phyloP scores from a whole-genome alignment of 2,113 vertebrate species.

The Brachirus orientalis region DNA sequence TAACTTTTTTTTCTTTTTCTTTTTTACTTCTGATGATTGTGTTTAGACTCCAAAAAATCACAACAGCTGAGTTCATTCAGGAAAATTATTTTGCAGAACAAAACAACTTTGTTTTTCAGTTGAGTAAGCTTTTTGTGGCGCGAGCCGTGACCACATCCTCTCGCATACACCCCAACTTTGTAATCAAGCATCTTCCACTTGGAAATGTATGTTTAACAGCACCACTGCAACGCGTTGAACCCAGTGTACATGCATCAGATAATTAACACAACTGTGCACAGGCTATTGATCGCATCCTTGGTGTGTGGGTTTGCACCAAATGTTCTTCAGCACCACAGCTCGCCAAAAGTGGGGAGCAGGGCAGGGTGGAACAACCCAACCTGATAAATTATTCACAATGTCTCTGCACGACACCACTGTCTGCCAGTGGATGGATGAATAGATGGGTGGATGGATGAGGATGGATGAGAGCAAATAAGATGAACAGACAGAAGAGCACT shows the following conservation, averaged over 20 bases:
- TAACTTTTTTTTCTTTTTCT: neutral
- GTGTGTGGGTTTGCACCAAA: slow-evolving; percentile 37
- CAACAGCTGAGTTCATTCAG: neutral
- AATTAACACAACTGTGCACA: slow-evolving; percentile 1
- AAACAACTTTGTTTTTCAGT: neutral
- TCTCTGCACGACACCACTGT: slow-evolving; percentile 68
- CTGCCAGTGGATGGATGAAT: slow-evolving; percentile 33
- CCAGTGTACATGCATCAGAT: neutral
- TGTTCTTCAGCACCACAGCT: slow-evolving; percentile 26
- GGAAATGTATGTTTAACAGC: neutral
- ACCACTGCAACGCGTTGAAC: neutral
- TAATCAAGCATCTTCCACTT: slow-evolving; percentile 13
- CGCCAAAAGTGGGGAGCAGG: slow-evolving; percentile 40
- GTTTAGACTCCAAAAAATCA: neutral
- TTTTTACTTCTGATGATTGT: neutral
- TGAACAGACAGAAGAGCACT: slow-evolving; percentile 38
- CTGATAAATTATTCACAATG: slow-evolving; percentile 74
- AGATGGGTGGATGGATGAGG: slow-evolving; percentile 17
- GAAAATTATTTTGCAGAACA: neutral
- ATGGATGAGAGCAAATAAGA: slow-evolving; percentile 16
- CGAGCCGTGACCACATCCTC: slow-evolving; percentile 24
- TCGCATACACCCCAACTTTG: neutral
- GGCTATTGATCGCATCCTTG: slow-evolving; percentile 12
- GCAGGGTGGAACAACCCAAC: slow-evolving; percentile 56
- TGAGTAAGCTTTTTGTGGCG: slow-evolving; percentile 6